These are phyloP conservation scores for Malurus alboscapulatus DNA, from an alignment of 2,113 vertebrate genomes.

Conservation along the genomic window DNA sequence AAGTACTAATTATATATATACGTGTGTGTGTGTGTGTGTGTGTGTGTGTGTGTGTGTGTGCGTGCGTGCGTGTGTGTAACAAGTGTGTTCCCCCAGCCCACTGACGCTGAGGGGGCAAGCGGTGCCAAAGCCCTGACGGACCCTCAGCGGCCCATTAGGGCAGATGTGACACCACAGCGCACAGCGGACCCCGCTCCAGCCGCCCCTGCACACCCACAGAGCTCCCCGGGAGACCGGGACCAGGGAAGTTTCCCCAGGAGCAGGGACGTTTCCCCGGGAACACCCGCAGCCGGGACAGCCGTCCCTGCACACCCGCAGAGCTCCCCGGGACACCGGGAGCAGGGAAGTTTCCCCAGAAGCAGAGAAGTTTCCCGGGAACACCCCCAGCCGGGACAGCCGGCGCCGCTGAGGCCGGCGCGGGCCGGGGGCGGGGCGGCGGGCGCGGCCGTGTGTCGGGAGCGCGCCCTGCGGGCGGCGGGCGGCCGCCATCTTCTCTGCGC, in stretches of 20 bases:
- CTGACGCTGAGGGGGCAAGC: fast-evolving
- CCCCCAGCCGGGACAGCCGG: too few species aligned
- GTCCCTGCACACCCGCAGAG: too few species aligned
- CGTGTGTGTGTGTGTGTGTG: too few species aligned
- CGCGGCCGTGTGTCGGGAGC: not conserved
- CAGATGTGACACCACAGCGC: fast-evolving
- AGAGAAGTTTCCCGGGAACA: too few species aligned
- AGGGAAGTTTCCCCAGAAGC: too few species aligned
- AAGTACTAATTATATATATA: not conserved
- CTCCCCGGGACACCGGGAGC: too few species aligned
- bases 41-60: not conserved
- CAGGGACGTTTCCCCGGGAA: fast-evolving
- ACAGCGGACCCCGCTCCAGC: not conserved
- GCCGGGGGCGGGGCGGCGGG: not conserved
- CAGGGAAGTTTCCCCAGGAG: fast-evolving
- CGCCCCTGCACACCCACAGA: fast-evolving
- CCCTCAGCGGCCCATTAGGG: fast-evolving
- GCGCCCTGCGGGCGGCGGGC: not conserved
- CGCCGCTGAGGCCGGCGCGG: not conserved
- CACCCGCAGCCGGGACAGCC: fast-evolving
- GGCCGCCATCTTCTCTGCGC: too few species aligned
- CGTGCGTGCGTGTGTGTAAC: not conserved
- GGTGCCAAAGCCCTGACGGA: fast-evolving
- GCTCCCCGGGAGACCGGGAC: fast-evolving
- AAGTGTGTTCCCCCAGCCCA: fast-evolving